Evolutionary conservation across 2,797 vertebrate genomes (phyloP).

Genomic region (Aldrovandia affinis): DNA sequence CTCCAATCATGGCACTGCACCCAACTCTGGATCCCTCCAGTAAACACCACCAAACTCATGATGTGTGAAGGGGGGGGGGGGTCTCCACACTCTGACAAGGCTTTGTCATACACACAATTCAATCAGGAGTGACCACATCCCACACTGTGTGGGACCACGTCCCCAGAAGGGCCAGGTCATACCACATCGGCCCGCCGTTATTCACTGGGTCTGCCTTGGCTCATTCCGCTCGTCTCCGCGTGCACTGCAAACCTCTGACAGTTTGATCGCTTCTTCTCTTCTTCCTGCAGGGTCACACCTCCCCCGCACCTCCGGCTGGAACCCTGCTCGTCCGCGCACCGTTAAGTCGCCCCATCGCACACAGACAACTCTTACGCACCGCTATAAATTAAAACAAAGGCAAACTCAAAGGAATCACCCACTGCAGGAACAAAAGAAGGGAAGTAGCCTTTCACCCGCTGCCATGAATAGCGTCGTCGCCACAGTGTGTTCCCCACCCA

Average conservation of each 20-base stretch:
- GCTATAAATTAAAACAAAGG: background rate
- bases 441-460: background rate
- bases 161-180: no score
- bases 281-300: background rate
- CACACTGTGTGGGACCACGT: no score
- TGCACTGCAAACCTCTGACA: background rate
- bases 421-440: background rate
- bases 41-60: no score
- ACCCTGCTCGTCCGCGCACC: background rate
- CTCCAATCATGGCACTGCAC: no score
- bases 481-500: background rate
- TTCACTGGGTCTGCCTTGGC: background rate
- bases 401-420: background rate
- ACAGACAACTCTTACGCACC: background rate
- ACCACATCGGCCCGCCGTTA: no score
- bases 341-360: background rate
- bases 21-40: no score
- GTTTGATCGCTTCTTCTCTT: background rate
- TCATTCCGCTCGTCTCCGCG: background rate
- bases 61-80: no score
- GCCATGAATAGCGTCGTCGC: background rate
- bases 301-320: background rate
- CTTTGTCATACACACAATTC: no score
- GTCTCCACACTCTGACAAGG: no score
- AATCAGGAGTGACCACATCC: no score